A percentile compares a stretch with the other conserved stretches of the same genome.
Conservation (phyloP, 2,888 invertebrate species). For the Gibbula magus region DNA sequence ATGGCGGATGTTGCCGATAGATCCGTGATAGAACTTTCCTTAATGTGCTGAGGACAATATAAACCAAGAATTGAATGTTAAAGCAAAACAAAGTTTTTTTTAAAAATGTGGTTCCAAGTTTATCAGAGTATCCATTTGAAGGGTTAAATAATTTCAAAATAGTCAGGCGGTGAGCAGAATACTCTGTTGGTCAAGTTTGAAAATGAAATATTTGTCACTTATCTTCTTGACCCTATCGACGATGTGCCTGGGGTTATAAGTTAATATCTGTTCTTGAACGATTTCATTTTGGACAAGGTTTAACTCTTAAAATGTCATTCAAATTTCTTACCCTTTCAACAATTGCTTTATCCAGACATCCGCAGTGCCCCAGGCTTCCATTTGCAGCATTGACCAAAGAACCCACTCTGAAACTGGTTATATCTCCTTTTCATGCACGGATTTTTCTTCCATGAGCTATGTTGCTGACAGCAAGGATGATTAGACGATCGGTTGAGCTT, state of each 20-base stretch:
- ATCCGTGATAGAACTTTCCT: no score
- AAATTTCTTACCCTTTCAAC: slow-evolving; percentile 32
- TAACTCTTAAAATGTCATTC: no score
- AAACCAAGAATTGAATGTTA: no score
- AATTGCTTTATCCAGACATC: slow-evolving; percentile 40
- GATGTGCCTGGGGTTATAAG: neutral
- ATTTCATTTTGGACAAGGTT: neutral
- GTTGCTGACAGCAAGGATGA: neutral
- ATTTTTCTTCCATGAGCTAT: neutral
- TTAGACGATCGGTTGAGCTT: neutral
- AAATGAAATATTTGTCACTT: neutral
- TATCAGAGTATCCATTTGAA: no score
- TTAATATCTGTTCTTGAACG: neutral
- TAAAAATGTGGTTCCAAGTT: no score
- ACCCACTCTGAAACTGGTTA: slow-evolving; percentile 33
- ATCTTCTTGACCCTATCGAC: neutral
- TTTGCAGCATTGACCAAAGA: slow-evolving; percentile 49
- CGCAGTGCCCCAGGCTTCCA: slow-evolving; percentile 35
- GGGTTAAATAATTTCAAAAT: no score
- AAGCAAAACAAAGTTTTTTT: no score
- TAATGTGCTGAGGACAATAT: no score
- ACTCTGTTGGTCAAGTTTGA: neutral
- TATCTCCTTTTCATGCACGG: slow-evolving; percentile 26
- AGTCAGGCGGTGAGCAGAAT: no score
- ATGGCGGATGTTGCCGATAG: no score